A percentile compares a stretch with the other conserved stretches of the same genome.
phyloP scores from a whole-genome alignment of 2,888 invertebrate species.

The Tachina fera region DNA sequence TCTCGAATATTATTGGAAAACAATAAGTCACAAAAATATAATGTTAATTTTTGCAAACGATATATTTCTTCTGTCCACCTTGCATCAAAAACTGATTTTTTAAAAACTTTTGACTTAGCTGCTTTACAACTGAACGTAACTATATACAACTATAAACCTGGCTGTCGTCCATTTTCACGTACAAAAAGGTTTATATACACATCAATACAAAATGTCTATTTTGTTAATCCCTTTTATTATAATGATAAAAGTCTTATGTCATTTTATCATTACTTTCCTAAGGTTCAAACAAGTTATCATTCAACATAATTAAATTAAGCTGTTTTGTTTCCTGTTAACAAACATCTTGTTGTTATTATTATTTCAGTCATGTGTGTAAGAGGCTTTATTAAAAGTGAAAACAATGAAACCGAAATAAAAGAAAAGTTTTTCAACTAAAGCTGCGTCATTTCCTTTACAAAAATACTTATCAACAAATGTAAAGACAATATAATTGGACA shows the following conservation, averaged over 20 bases:
- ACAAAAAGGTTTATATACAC: neutral
- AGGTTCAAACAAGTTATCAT: neutral
- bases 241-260: neutral
- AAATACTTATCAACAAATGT: neutral
- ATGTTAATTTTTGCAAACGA: too few relatives aligned
- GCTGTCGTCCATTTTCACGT: neutral
- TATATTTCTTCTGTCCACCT: too few relatives aligned
- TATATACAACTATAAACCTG: too few relatives aligned
- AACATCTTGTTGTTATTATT: neutral
- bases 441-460: neutral
- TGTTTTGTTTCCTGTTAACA: neutral
- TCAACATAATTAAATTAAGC: neutral
- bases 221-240: neutral
- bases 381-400: conserved; percentile 1
- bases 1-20: too few relatives aligned
- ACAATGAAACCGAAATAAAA: neutral
- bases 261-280: neutral
- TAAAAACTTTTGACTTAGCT: too few relatives aligned
- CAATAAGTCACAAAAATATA: too few relatives aligned
- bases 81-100: too few relatives aligned
- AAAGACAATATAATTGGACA: neutral
- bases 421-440: neutral
- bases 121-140: too few relatives aligned
- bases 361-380: neutral
- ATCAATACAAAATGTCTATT: neutral